Base-by-base conservation (phyloP, 2,888 invertebrate species). In the Leptinotarsa juncta region DNA sequence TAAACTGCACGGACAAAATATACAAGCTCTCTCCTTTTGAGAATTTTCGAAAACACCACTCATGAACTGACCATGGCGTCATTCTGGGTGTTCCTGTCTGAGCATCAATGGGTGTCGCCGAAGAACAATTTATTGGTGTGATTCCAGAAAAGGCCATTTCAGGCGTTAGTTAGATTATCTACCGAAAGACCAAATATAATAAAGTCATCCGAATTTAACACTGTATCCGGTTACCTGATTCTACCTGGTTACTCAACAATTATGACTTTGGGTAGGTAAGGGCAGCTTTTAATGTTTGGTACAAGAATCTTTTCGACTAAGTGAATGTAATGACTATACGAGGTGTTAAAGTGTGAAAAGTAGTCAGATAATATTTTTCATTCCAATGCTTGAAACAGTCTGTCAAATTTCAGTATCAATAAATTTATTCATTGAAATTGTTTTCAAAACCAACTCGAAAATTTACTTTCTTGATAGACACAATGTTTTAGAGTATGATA, bases 181-280 rank as follows among this genome's bases (percentile, higher is more conserved):
- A 72, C 75, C 75, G 75, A 74, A 74, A 74, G 68, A 73, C 50
- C 62, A 69, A 72, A 72, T 67, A 72, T 75, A 77, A 77, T 77
- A 77, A 77, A 77, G 73, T 77, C 76, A 70, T 77, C 72, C 62
- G 72, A 74, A 68, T 76, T 76, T 73, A 68, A 65, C 73, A 70
- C 66, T 68, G 74, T 66, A 74, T 76, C 73, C 76, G 76, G 76
- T 74, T 77, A 77, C 76, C 76, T 77, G 76, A 50, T 49, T 70
- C 66, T 77, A 74, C 76, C 76, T 74, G 72, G 65, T 73, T 71
- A 73, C 68, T 67, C 60, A 50, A 72, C 75, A 72, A 72, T 75
- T 69, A 70, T 42, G 15, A 14, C 42, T 65, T 70, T 16, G 49
- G 53, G 66, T 26, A 26, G 67, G 67, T 67, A 67, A 51, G n/a